Evolutionary conservation across 2,113 vertebrate species (phyloP).

Genomic region (Cebus imitator): DNA sequence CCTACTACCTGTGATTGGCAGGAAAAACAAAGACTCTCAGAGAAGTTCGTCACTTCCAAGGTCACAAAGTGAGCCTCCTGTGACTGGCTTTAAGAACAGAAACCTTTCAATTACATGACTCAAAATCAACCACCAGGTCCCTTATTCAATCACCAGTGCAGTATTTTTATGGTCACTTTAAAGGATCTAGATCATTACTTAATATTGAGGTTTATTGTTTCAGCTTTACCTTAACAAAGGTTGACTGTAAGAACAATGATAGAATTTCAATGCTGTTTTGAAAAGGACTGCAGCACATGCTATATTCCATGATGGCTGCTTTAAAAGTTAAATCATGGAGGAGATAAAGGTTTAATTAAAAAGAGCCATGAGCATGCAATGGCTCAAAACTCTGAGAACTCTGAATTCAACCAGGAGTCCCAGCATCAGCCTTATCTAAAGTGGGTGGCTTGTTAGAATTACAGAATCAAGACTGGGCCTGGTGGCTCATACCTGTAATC

Average conservation of each 20-base stretch:
- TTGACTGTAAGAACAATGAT: background rate
- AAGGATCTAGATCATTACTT: constrained; percentile 22
- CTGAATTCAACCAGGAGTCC: background rate
- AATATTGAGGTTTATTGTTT: background rate
- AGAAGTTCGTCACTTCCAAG: background rate
- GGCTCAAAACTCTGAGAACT: background rate
- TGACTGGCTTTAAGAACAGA: background rate
- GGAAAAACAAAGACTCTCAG: background rate
- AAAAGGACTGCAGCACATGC: background rate
- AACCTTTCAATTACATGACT: background rate
- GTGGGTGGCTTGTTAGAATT: background rate
- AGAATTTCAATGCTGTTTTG: background rate
- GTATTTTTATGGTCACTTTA: background rate
- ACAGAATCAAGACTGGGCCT: background rate
- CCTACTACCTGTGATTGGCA: background rate
- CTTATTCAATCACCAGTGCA: background rate
- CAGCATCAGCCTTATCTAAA: rapidly evolving
- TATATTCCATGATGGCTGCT: background rate
- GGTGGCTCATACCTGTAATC: too few relatives aligned
- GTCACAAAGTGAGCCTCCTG: background rate
- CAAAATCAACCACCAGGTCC: background rate
- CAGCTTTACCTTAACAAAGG: constrained; percentile 7
- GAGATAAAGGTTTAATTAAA: background rate
- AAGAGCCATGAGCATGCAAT: background rate
- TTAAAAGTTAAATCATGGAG: background rate